Percentiles rank a stretch among this genome's conserved stretches.
Conservation (phyloP, 2,888 invertebrate species). For the Scaptomyza flava region DNA sequence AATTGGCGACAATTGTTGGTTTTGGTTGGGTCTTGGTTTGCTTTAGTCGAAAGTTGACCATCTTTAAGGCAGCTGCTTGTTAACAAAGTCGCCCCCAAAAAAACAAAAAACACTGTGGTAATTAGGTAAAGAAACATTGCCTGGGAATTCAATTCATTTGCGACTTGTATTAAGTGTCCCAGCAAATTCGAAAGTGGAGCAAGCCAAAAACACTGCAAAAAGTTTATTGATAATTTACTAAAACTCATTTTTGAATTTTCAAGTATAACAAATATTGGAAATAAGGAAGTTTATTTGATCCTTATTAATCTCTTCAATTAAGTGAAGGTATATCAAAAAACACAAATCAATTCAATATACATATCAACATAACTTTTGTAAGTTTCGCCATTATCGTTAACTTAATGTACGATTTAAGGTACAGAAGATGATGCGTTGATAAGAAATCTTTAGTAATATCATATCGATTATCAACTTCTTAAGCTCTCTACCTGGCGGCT, state of each 20-base stretch:
- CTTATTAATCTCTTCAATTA: background rate
- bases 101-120: conserved; percentile 39
- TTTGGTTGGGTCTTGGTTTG: conserved; percentile 13
- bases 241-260: background rate
- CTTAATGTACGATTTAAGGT: conserved; percentile 32
- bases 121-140: conserved; percentile 48
- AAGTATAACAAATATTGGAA: background rate
- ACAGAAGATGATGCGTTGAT: conserved; percentile 32
- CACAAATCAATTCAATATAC: conserved; percentile 33
- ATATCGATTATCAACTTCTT: conserved; percentile 34
- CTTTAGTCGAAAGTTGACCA: conserved; percentile 44
- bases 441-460: conserved; percentile 46
- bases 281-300: background rate
- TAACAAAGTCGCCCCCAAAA: conserved; percentile 17
- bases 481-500: conserved; percentile 29
- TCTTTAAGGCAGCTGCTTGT: conserved; percentile 46
- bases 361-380: conserved; percentile 20
- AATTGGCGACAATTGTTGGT: conserved; percentile 77
- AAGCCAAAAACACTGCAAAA: conserved; percentile 8
- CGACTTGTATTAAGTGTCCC: background rate
- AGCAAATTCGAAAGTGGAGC: conserved; percentile 12
- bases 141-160: conserved; percentile 59
- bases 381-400: conserved; percentile 36
- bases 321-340: background rate
- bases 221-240: background rate